Evolutionary conservation across 2,797 vertebrate species (phyloP).

Genomic region (Brachyrhaphis roseni): DNA sequence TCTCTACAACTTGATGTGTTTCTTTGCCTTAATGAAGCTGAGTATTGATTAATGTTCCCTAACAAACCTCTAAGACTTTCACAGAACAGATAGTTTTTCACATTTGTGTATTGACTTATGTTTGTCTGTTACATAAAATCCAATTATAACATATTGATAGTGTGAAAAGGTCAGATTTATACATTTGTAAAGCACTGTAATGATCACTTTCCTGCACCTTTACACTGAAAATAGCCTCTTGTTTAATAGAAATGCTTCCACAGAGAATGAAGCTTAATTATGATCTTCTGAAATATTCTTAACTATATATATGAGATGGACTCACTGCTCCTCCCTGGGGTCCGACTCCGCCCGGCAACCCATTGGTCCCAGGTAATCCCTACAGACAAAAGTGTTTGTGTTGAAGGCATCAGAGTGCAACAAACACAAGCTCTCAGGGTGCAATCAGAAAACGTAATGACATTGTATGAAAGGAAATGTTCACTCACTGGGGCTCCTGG

Average conservation of each 20-base stretch:
- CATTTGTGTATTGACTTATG: neutral
- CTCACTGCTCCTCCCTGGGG: constrained; percentile 90
- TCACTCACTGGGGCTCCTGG: constrained; percentile 92
- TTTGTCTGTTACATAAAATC: neutral
- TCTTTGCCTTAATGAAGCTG: neutral
- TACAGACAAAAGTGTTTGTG: constrained; percentile 64
- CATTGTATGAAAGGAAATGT: constrained; percentile 7
- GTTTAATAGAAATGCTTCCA: neutral
- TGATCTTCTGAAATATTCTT: constrained; percentile 14
- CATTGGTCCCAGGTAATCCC: constrained; percentile 92
- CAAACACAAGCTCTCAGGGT: neutral
- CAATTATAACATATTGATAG: neutral
- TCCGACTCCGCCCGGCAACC: constrained; percentile 88
- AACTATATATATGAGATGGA: constrained; percentile 45
- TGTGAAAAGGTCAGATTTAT: neutral
- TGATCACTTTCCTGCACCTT: neutral
- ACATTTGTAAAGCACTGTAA: neutral
- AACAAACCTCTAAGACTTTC: neutral
- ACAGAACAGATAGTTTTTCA: neutral
- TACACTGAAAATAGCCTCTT: neutral
- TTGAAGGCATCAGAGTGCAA: constrained; percentile 10
- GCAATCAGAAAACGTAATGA: neutral
- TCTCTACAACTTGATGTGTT: neutral
- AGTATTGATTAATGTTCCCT: neutral
- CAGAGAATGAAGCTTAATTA: neutral